A percentile compares a stretch with the other conserved stretches of the same genome.
phyloP scores from a whole-genome alignment of 2,113 vertebrate species.

The Halichoeres trimaculatus region DNA sequence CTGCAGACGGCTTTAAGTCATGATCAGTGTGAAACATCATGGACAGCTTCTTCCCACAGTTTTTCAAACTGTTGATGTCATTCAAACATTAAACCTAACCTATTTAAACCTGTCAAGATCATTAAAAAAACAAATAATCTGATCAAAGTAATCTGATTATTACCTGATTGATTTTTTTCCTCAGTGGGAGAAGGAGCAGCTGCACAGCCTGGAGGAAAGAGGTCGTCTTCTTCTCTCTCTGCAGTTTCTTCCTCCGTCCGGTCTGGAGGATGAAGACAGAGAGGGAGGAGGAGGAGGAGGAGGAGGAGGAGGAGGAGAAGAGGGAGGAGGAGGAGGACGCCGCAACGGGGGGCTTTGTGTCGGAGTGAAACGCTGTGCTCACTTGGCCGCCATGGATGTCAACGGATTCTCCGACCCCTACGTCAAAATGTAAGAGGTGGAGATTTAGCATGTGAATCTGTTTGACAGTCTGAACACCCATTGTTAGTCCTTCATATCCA shows the following conservation, averaged over 20 bases:
- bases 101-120: too few species aligned
- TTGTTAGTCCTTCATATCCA: too few species aligned
- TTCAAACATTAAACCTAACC: too few species aligned
- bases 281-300: conserved; percentile 17
- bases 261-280: conserved; percentile 6
- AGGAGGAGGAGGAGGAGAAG: conserved; percentile 30
- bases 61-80: too few species aligned
- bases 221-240: conserved; percentile 88
- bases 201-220: conserved; percentile 87
- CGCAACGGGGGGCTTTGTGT: conserved; percentile 82
- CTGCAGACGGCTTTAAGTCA: neutral
- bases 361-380: conserved; percentile 88
- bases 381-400: conserved; percentile 91
- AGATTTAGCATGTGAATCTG: too few species aligned
- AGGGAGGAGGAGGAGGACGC: conserved; percentile 28
- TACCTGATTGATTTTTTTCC: neutral
- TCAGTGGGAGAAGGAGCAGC: conserved; percentile 87
- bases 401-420: conserved; percentile 92
- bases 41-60: too few species aligned
- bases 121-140: neutral
- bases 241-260: conserved; percentile 77
- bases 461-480: too few species aligned
- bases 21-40: too few species aligned
- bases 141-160: neutral
- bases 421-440: conserved; percentile 88